These are phyloP conservation scores for Formica aserva DNA, from an alignment of 2,888 invertebrate species.

Conservation along the genomic window DNA sequence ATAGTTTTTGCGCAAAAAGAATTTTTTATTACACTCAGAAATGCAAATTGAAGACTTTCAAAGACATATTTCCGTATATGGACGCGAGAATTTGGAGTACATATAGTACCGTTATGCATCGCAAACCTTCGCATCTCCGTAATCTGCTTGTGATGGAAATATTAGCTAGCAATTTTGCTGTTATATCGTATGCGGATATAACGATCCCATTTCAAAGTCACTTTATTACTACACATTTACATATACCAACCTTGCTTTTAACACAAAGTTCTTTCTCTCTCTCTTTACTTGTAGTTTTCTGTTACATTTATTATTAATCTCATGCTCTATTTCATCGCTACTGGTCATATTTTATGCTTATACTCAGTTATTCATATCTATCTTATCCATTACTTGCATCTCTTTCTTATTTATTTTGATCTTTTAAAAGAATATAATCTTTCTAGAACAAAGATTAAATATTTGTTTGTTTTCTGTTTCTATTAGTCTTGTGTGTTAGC, in stretches of 20 bases:
- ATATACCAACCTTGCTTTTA: neutral
- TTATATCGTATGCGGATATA: neutral
- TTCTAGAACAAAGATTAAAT: neutral
- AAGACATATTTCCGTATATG: constrained; percentile 43
- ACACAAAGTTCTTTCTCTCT: neutral
- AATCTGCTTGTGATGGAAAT: constrained; percentile 41
- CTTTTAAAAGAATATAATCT: neutral
- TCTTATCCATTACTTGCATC: neutral
- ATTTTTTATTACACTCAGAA: constrained; percentile 20
- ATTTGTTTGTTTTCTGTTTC: neutral
- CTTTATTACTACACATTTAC: neutral
- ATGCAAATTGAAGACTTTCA: constrained; percentile 47
- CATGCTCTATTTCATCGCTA: neutral
- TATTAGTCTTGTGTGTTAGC: constrained; percentile 26
- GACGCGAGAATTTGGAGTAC: constrained; percentile 40
- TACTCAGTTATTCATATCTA: neutral
- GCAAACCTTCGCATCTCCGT: constrained; percentile 24
- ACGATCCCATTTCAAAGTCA: neutral
- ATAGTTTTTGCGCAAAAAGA: constrained; percentile 19
- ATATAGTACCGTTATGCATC: constrained; percentile 38
- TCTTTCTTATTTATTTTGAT: neutral
- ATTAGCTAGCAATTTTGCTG: constrained; percentile 44
- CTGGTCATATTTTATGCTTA: neutral
- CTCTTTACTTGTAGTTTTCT: neutral
- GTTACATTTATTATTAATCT: neutral